A percentile compares a stretch with the other conserved stretches of the same genome.
These are phyloP conservation scores for Hartigia nigra DNA, from an alignment of 2,888 invertebrate species.

Conservation along the genomic window DNA sequence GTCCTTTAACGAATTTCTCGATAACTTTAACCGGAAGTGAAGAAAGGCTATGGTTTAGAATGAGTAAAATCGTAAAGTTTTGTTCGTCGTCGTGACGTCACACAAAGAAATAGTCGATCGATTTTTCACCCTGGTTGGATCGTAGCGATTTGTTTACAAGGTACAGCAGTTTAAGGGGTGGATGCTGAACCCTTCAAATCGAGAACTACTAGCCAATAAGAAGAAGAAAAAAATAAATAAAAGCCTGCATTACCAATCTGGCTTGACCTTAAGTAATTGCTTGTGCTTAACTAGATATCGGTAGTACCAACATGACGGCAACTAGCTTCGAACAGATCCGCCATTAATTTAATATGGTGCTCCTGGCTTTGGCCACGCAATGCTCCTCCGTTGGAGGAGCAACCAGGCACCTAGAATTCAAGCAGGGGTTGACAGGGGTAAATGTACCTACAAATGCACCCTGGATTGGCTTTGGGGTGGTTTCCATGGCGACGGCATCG, in stretches of 20 bases:
- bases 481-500: slow-evolving; percentile 56
- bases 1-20: background rate
- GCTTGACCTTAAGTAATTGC: background rate
- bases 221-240: too few species aligned
- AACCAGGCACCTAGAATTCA: slow-evolving; percentile 34
- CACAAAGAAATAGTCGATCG: background rate
- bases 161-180: background rate
- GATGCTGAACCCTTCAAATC: background rate
- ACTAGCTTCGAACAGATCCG: background rate
- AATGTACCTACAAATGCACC: slow-evolving; percentile 60
- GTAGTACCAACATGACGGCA: background rate
- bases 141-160: background rate
- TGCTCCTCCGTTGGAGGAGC: slow-evolving; percentile 39
- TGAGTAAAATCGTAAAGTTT: background rate
- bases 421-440: slow-evolving; percentile 48
- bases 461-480: slow-evolving; percentile 58
- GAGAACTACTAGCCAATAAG: background rate
- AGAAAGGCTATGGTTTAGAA: background rate
- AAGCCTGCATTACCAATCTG: background rate
- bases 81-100: too few species aligned
- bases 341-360: slow-evolving; percentile 11
- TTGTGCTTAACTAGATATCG: background rate
- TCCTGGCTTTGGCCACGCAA: slow-evolving; percentile 8
- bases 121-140: background rate
- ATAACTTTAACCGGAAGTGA: background rate